These are phyloP conservation scores for Catocala nupta DNA, from an alignment of 2,888 invertebrate genomes.

Conservation along the genomic window DNA sequence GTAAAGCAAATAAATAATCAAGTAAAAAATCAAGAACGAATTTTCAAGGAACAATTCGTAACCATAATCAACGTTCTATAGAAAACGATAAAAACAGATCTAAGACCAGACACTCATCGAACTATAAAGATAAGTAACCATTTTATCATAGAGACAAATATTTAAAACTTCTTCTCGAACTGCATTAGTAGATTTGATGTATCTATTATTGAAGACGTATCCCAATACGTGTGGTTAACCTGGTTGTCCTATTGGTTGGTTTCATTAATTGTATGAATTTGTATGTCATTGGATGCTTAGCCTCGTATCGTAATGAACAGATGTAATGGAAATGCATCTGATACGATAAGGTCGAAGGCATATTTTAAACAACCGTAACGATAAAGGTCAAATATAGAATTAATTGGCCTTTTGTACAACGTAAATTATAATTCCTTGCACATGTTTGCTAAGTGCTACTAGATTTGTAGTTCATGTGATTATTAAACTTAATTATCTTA, in stretches of 20 bases:
- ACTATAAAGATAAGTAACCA: too few species aligned
- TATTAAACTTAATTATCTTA: too few species aligned
- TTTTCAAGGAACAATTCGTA: too few species aligned
- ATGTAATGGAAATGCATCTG: slow-evolving; percentile 51
- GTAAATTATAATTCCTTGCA: too few species aligned
- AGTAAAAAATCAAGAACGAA: too few species aligned
- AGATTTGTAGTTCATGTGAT: too few species aligned
- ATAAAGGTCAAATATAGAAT: slow-evolving; percentile 3
- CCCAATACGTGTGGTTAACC: not conserved
- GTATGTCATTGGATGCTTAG: slow-evolving; percentile 48
- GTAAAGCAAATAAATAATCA: too few species aligned
- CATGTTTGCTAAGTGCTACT: too few species aligned
- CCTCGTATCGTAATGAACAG: slow-evolving; percentile 41
- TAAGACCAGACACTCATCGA: too few species aligned
- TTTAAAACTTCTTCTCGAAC: not conserved
- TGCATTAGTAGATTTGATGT: not conserved
- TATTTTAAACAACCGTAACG: slow-evolving; percentile 1
- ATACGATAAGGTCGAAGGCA: slow-evolving; percentile 31
- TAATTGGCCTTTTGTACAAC: not conserved
- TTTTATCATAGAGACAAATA: not conserved
- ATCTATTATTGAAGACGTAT: not conserved
- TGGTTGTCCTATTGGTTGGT: slow-evolving; percentile 36
- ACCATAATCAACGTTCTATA: too few species aligned
- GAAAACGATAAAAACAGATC: too few species aligned
- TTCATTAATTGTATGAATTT: slow-evolving; percentile 50